Evolutionary conservation across 2,113 vertebrate genomes (phyloP).

Genomic region (Nasalis larvatus): DNA sequence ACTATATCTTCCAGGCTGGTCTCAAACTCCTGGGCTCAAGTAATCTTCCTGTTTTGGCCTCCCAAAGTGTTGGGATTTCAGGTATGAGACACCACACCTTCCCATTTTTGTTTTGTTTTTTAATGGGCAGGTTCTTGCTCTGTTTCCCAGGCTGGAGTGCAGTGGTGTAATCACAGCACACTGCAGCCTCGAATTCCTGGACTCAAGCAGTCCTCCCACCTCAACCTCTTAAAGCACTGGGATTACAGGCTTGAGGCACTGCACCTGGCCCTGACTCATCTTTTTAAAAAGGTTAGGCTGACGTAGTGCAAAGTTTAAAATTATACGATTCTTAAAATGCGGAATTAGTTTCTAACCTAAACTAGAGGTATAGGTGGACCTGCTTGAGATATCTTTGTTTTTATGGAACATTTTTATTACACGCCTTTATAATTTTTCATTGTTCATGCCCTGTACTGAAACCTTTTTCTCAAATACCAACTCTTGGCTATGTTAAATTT

Average conservation of each 20-base stretch:
- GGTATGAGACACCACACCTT: no score
- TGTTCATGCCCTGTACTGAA: background rate
- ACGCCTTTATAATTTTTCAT: background rate
- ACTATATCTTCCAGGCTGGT: no score
- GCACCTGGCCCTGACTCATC: background rate
- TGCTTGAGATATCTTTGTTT: background rate
- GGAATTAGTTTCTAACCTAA: background rate
- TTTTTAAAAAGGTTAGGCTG: background rate
- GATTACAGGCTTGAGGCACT: no score
- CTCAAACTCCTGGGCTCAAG: background rate
- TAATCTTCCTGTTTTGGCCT: no score
- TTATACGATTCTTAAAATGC: background rate
- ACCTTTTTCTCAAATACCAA: background rate
- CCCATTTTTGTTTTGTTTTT: no score
- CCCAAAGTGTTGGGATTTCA: no score
- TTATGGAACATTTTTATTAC: background rate
- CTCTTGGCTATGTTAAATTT: background rate
- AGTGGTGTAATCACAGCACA: no score
- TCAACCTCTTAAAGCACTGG: no score
- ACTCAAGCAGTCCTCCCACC: no score
- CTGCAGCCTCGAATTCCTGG: no score
- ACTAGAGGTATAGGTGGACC: background rate
- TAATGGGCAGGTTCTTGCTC: no score
- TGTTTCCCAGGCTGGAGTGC: no score
- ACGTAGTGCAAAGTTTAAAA: background rate